phyloP scores from a whole-genome alignment of 64 coral and sea anemone genomes.

The Stichodactyla helianthus region DNA sequence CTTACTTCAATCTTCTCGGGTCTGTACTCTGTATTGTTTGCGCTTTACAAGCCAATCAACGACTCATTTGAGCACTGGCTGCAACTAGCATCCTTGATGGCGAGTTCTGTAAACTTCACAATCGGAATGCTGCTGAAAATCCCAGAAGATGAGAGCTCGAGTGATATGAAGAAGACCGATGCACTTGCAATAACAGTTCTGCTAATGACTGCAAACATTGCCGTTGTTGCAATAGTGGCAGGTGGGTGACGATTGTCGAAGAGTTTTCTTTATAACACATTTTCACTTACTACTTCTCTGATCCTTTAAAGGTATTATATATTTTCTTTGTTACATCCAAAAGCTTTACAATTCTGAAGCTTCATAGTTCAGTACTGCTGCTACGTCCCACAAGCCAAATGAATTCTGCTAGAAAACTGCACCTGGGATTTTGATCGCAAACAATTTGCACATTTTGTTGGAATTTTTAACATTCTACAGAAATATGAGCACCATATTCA shows the following conservation, averaged over 20 bases:
- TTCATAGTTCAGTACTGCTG: no score
- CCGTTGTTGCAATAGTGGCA: constrained; percentile 35
- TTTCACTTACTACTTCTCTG: no score
- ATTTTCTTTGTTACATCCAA: no score
- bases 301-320: no score
- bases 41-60: constrained; percentile 42
- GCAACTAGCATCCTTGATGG: constrained; percentile 40
- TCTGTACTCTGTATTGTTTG: constrained; percentile 37
- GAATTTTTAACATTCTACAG: no score
- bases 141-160: constrained; percentile 26
- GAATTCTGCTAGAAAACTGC: no score
- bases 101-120: constrained; percentile 36
- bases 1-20: constrained; percentile 23
- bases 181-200: constrained; percentile 37
- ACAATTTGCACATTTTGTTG: no score
- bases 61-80: constrained; percentile 45
- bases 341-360: no score
- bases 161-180: constrained; percentile 15
- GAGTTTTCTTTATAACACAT: not conserved
- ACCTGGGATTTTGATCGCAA: no score
- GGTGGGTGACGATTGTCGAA: constrained; percentile 14
- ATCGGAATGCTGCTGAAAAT: constrained; percentile 54
- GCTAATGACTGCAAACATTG: constrained; percentile 33
- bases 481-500: no score
- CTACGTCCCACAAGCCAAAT: no score